phyloP scores from a whole-genome alignment of 2,888 invertebrate genomes.

The Drosophila mimica region DNA sequence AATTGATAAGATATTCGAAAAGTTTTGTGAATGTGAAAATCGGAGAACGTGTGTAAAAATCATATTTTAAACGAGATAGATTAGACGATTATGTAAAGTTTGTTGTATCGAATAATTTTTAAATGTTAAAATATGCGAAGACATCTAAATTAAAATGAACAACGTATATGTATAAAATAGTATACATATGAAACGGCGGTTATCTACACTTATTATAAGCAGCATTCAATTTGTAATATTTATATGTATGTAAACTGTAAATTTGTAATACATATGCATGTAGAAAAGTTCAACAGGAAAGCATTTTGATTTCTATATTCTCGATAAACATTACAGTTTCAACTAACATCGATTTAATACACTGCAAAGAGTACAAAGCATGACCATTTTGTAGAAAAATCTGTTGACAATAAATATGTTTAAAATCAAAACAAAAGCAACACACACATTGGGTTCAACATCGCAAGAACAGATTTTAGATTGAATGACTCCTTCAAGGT shows the following conservation, averaged over 20 bases:
- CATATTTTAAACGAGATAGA: slow-evolving; percentile 3
- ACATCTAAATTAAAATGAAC: slow-evolving; percentile 4
- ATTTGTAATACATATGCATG: slow-evolving; percentile 16
- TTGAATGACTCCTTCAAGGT: background rate
- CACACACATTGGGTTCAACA: background rate
- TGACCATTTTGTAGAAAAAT: slow-evolving; percentile 15
- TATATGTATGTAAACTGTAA: slow-evolving; percentile 15
- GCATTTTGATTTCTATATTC: slow-evolving; percentile 14
- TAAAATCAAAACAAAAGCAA: slow-evolving; percentile 10
- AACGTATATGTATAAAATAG: slow-evolving; percentile 3
- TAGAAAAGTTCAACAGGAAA: slow-evolving; percentile 12
- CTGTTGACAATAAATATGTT: slow-evolving; percentile 24
- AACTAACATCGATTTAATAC: slow-evolving; percentile 13
- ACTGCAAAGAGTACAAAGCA: slow-evolving; percentile 2
- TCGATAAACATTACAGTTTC: slow-evolving; percentile 5
- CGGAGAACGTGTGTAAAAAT: slow-evolving; percentile 5
- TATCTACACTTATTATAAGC: slow-evolving; percentile 10
- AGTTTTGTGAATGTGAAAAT: slow-evolving; percentile 7
- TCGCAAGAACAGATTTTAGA: background rate
- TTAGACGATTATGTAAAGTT: slow-evolving; percentile 4
- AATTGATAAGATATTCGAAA: background rate
- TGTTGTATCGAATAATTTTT: slow-evolving; percentile 5
- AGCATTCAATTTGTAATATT: slow-evolving; percentile 20
- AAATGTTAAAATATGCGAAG: slow-evolving; percentile 6
- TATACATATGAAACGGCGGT: slow-evolving; percentile 9